Evolutionary conservation across 2,113 vertebrate genomes (phyloP).

Genomic region (Zosterops lateralis): DNA sequence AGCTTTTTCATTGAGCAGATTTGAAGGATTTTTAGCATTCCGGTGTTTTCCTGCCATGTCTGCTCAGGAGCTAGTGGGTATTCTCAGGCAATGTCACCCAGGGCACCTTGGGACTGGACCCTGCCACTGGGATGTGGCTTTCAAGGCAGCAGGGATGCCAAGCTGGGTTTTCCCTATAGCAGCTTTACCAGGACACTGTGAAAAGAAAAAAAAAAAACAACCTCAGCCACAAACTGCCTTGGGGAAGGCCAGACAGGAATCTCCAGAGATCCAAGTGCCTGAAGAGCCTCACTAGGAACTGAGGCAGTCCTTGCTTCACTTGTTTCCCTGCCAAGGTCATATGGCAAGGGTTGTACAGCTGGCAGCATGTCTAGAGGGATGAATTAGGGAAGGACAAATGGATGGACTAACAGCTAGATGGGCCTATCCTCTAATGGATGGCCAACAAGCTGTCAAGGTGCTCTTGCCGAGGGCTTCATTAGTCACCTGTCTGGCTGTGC

Average conservation of each 20-base stretch:
- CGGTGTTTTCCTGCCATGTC: not conserved
- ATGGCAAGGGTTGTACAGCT: not conserved
- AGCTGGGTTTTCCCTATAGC: not conserved
- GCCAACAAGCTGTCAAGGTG: not conserved
- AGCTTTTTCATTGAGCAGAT: not conserved
- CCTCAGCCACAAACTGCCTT: not conserved
- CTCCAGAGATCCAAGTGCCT: not conserved
- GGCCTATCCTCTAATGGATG: not conserved
- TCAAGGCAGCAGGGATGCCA: not conserved
- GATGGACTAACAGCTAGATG: not conserved
- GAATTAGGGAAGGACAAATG: not conserved
- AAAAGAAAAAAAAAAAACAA: not conserved
- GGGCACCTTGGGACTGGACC: not conserved
- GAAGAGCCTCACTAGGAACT: not conserved
- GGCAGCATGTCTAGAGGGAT: not conserved
- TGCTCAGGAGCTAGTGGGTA: not conserved
- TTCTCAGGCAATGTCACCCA: not conserved
- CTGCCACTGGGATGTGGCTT: not conserved
- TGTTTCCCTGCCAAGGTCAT: not conserved
- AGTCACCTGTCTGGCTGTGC: not conserved
- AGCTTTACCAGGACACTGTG: accelerated
- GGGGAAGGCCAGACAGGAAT: not conserved
- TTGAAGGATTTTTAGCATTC: not conserved
- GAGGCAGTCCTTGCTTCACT: not conserved
- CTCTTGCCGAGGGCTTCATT: not conserved